Percentiles rank a stretch among this genome's conserved stretches.
Evolutionary conservation across 2,797 vertebrate genomes (phyloP).

Genomic region (Phalloptychus januarius): DNA sequence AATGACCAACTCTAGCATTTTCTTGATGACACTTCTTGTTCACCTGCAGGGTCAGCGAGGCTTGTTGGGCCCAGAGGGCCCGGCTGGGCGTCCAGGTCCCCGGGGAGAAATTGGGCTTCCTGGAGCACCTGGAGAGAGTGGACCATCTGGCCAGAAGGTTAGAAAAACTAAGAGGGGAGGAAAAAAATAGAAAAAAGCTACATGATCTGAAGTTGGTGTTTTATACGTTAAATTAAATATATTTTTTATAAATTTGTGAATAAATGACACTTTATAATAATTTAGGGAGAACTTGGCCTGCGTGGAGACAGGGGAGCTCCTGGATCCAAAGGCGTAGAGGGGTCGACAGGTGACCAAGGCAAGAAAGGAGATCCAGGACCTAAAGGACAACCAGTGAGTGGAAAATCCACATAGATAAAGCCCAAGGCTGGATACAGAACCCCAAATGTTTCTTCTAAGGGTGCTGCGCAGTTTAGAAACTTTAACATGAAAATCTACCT

Average conservation of each 20-base stretch:
- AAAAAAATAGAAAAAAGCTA: neutral
- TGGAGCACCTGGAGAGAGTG: conserved; percentile 86
- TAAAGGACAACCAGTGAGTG: conserved; percentile 89
- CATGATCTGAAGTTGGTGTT: too few species aligned
- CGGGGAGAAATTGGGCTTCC: conserved; percentile 85
- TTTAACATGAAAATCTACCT: neutral
- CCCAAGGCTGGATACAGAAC: neutral
- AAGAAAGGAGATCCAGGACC: conserved; percentile 82
- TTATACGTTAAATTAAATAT: neutral
- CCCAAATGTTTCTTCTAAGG: neutral
- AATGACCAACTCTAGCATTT: neutral
- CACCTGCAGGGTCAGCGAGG: conserved; percentile 86
- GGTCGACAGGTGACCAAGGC: conserved; percentile 90
- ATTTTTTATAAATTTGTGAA: neutral
- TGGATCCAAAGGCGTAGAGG: conserved; percentile 86
- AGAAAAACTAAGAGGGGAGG: neutral
- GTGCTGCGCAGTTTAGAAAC: neutral
- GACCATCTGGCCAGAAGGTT: conserved; percentile 89
- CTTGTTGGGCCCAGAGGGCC: conserved; percentile 81
- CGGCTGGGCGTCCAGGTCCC: conserved; percentile 85
- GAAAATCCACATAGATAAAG: neutral
- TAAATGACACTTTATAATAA: neutral
- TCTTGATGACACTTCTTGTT: conserved; percentile 7
- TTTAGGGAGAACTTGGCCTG: conserved; percentile 90
- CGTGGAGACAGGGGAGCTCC: conserved; percentile 85